phyloP scores from a whole-genome alignment of 2,797 vertebrate genomes.

The Poeciliopsis turneri region DNA sequence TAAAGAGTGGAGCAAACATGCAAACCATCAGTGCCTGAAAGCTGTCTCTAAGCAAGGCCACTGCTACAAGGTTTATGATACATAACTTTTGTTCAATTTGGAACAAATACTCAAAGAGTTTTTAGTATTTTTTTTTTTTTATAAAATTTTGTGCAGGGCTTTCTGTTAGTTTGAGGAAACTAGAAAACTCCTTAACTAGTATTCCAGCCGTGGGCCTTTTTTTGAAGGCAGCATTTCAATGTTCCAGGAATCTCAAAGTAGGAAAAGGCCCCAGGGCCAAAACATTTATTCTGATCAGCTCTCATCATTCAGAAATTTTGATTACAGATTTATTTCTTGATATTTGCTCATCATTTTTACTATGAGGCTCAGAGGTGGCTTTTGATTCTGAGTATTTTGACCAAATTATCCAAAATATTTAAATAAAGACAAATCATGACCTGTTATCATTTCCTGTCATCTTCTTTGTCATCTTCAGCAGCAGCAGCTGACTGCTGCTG shows the following conservation, averaged over 20 bases:
- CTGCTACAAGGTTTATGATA: slow-evolving; percentile 51
- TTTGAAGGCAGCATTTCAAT: neutral
- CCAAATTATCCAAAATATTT: neutral
- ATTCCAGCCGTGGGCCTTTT: neutral
- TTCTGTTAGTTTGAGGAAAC: neutral
- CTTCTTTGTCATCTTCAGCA: no score
- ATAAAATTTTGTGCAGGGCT: neutral
- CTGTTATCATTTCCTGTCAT: no score
- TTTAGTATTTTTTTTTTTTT: neutral
- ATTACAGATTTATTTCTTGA: neutral
- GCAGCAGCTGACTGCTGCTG: no score
- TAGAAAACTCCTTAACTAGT: neutral
- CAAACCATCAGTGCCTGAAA: slow-evolving; percentile 67
- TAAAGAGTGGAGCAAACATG: slow-evolving; percentile 66
- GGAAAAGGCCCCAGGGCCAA: neutral
- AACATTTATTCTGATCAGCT: neutral
- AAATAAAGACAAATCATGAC: no score
- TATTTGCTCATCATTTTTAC: neutral
- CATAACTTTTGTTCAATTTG: slow-evolving; percentile 17
- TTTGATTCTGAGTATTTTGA: neutral
- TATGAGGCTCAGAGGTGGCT: neutral
- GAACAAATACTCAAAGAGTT: slow-evolving; percentile 9
- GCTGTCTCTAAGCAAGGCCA: slow-evolving; percentile 53
- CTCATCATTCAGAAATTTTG: neutral
- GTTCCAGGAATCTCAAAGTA: neutral